A percentile compares a stretch with the other conserved stretches of the same genome.
phyloP scores from a whole-genome alignment of 2,113 vertebrate species.

The Carettochelys insculpta region DNA sequence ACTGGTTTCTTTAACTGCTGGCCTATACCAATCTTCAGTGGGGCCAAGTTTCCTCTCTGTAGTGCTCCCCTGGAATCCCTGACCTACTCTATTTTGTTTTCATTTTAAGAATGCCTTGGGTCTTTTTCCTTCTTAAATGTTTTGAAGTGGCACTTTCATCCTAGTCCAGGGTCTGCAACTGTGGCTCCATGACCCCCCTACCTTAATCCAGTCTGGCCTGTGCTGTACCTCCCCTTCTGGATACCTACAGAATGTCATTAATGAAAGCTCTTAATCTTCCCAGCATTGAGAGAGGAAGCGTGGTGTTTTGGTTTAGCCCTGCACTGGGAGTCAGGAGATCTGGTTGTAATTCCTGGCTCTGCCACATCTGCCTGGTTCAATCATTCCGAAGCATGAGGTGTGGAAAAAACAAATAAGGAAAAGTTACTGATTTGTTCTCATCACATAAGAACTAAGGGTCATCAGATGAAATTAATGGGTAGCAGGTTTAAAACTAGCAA shows the following conservation, averaged over 20 bases:
- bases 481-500: too few relatives aligned
- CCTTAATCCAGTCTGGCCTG: fast-evolving
- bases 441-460: too few relatives aligned
- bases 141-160: not conserved
- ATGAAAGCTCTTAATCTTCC: not conserved
- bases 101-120: not conserved
- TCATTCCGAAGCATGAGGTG: too few relatives aligned
- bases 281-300: not conserved
- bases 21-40: conserved; percentile 5
- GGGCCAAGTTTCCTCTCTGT: not conserved
- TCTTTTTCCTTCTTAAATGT: fast-evolving
- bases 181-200: not conserved
- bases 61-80: not conserved
- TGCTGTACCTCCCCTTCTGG: not conserved
- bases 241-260: fast-evolving
- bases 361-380: not conserved
- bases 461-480: too few relatives aligned
- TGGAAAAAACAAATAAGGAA: too few relatives aligned
- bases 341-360: not conserved
- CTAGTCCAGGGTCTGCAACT: fast-evolving
- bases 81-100: fast-evolving
- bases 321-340: not conserved
- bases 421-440: too few relatives aligned
- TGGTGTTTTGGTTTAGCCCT: not conserved
- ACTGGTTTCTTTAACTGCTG: not conserved